Base-by-base conservation (phyloP, 1,140 invertebrate species). In the Centruroides sculpturatus region DNA sequence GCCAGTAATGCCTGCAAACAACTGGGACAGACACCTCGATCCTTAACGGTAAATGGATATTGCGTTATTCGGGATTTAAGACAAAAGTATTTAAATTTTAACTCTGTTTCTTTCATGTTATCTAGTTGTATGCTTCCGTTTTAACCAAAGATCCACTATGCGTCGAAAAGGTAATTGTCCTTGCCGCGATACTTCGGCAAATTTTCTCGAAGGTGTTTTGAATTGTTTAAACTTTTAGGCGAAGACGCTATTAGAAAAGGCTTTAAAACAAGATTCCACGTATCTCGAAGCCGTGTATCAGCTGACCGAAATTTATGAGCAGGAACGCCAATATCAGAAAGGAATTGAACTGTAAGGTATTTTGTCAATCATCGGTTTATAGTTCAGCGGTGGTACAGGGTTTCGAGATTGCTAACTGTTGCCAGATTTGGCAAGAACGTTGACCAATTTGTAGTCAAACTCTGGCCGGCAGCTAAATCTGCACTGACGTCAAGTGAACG, bases 231-330 rank as follows among this genome's bases (percentile, higher is more conserved):
- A n/a, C 47, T 60, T 62, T 34, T 46, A 74, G 71, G 75, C 81
- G 1, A 85, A 84, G 71, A 77, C 78, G 60, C 75, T 83, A 34
- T 69, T 87, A 48, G 84, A 87, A 69, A 84, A 83, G 68, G 84
- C 85, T 23, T 72, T 87, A 55, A 75, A 75, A 57, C 75, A 80
- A 67, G 84, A 87, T 68, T 79, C 81, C 46, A 72, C 72, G 3
- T 82, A 83, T 70, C 70, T 85, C 13, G 80, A 83, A 10, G 83
- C 85, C 47, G 80, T 87, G 3, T 85, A 82, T 68, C 76, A 83
- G 23, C 72, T 87, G 59, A 82, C 80, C 34, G 82, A 85, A 66
- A 80, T 82, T 58, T 76, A 74, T 47, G 75, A 76, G 57, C 72
- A 77, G 67, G 80, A 75, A 57, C 71, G 73, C 41, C 68, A 73